These are phyloP conservation scores for Harpagoxenus sublaevis DNA, from an alignment of 2,888 invertebrate genomes.

Conservation along the genomic window DNA sequence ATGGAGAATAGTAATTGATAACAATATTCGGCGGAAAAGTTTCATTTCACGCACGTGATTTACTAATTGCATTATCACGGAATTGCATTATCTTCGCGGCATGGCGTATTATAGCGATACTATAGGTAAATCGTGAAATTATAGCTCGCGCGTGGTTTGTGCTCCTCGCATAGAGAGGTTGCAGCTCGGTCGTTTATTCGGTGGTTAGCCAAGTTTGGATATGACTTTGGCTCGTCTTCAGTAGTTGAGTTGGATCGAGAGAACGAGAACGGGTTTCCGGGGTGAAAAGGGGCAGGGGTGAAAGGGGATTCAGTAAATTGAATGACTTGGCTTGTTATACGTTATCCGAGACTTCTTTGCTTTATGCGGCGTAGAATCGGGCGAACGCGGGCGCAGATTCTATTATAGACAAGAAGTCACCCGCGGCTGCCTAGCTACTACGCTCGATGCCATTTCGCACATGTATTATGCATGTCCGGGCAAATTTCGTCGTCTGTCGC, in stretches of 20 bases:
- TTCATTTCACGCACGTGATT: constrained; percentile 16
- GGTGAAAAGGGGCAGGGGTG: constrained; percentile 36
- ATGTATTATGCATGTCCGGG: constrained; percentile 84
- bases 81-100: constrained; percentile 14
- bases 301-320: constrained; percentile 82
- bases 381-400: constrained; percentile 82
- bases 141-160: constrained; percentile 69
- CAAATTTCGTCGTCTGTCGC: constrained; percentile 83
- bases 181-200: constrained; percentile 71
- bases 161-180: constrained; percentile 65
- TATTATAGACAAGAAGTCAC: constrained; percentile 84
- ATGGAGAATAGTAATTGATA: not conserved
- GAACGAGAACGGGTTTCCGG: constrained; percentile 23
- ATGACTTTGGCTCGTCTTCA: constrained; percentile 83
- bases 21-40: not conserved
- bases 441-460: constrained; percentile 79
- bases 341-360: constrained; percentile 81
- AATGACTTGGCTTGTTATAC: constrained; percentile 83
- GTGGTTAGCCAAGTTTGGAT: constrained; percentile 81
- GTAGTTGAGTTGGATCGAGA: constrained; percentile 71
- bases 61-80: constrained; percentile 22
- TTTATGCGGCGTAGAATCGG: constrained; percentile 80
- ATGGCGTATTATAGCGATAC: constrained; percentile 17
- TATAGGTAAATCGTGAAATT: constrained; percentile 31
- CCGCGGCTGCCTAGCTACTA: constrained; percentile 75